Percentiles rank a stretch among this genome's conserved stretches.
Conservation (phyloP, 35 echinoderm and acorn worm genomes). For the Nesometra sesokonis region DNA sequence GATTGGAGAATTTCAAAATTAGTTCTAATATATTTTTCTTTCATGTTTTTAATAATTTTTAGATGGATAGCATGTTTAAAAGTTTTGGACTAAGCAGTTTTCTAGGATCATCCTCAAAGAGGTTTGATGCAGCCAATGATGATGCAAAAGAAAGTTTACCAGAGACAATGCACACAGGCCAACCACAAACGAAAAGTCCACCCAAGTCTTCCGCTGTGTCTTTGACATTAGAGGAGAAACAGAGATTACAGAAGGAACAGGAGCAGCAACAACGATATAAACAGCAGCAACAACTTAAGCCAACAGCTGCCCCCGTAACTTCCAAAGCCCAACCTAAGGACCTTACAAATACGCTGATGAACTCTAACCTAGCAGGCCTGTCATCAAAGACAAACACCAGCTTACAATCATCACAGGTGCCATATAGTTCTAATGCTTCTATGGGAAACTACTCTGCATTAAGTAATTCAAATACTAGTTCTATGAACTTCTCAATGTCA, state of each 20-base stretch:
- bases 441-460: constrained; percentile 1
- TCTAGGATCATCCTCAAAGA: constrained; percentile 42
- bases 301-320: background rate
- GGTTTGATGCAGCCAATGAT: constrained; percentile 31
- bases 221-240: constrained; percentile 76
- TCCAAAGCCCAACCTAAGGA: constrained; percentile 40
- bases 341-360: constrained; percentile 41
- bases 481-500: background rate
- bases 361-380: constrained; percentile 14
- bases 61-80: constrained; percentile 83
- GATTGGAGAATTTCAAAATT: no score
- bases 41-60: background rate
- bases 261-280: constrained; percentile 85
- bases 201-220: constrained; percentile 33
- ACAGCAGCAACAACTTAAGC: constrained; percentile 43
- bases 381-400: constrained; percentile 14
- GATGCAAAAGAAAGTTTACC: background rate
- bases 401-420: background rate
- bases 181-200: background rate
- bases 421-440: background rate
- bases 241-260: constrained; percentile 88
- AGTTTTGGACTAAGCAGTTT: constrained; percentile 69
- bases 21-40: no score
- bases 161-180: background rate
- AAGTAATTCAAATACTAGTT: background rate